Evolutionary conservation across 1,140 invertebrate species (phyloP).

Genomic region (Drosophila simulans): DNA sequence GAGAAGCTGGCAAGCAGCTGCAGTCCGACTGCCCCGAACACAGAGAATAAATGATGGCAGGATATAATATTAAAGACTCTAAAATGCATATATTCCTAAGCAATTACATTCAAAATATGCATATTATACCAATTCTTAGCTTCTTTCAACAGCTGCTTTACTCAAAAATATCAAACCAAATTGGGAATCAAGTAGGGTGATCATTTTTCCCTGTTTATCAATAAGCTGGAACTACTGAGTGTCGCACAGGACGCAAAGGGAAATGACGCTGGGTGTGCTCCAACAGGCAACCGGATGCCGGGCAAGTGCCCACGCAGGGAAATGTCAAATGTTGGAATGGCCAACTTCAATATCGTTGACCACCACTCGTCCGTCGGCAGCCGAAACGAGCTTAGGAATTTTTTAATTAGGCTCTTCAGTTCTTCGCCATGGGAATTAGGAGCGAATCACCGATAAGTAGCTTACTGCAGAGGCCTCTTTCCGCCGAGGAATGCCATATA

Average conservation of each 20-base stretch:
- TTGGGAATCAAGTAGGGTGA: not conserved
- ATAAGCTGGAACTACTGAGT: slow-evolving; percentile 8
- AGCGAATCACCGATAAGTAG: slow-evolving; percentile 15
- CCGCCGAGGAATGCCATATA: not conserved
- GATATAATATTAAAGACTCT: too few relatives aligned
- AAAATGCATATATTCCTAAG: not conserved
- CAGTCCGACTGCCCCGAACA: not conserved
- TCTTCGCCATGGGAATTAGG: not conserved
- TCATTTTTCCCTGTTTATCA: slow-evolving; percentile 7
- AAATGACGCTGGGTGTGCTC: not conserved
- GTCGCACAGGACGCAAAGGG: not conserved
- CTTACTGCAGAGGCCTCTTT: slow-evolving; percentile 6
- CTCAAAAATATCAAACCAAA: not conserved
- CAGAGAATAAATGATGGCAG: not conserved
- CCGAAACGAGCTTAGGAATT: not conserved
- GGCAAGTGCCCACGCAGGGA: slow-evolving; percentile 11
- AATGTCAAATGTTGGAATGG: slow-evolving; percentile 30
- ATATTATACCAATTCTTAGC: too few relatives aligned
- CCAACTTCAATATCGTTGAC: slow-evolving; percentile 3
- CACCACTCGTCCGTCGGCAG: not conserved
- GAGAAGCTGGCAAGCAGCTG: not conserved
- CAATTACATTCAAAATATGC: not conserved
- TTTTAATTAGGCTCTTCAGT: slow-evolving; percentile 18
- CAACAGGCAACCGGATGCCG: slow-evolving; percentile 11
- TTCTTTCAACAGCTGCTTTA: not conserved